Percentiles rank a stretch among this genome's conserved stretches.
These are phyloP conservation scores for Mythimna albipuncta DNA, from an alignment of 2,888 invertebrate species.

Conservation along the genomic window DNA sequence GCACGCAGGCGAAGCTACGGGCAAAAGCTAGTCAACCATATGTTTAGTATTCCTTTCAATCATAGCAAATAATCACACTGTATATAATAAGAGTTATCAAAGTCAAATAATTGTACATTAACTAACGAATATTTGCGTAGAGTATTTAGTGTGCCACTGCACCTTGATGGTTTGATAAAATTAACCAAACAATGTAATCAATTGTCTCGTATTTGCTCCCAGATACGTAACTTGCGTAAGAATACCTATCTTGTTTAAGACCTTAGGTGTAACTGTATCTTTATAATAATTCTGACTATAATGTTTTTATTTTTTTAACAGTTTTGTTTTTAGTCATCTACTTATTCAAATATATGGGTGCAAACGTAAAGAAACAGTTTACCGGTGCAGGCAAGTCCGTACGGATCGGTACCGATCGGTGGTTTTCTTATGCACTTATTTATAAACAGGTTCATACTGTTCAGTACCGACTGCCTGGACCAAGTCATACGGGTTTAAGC, in stretches of 20 bases:
- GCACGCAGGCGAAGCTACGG: too few species aligned
- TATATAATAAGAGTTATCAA: slow-evolving; percentile 69
- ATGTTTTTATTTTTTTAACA: background rate
- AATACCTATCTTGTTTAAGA: slow-evolving; percentile 16
- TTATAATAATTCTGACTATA: slow-evolving; percentile 24
- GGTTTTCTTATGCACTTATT: too few species aligned
- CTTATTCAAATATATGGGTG: background rate
- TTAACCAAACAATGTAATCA: slow-evolving; percentile 68
- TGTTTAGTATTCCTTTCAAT: background rate
- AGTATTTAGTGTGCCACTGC: slow-evolving; percentile 73
- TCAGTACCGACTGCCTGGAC: too few species aligned
- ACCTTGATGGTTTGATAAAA: slow-evolving; percentile 74
- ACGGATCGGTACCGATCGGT: too few species aligned
- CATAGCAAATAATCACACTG: slow-evolving; percentile 45
- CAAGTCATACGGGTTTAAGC: too few species aligned
- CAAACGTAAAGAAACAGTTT: too few species aligned
- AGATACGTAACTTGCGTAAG: slow-evolving; percentile 63
- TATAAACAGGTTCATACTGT: too few species aligned
- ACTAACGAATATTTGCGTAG: slow-evolving; percentile 75
- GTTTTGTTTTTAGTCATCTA: too few species aligned
- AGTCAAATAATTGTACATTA: slow-evolving; percentile 68
- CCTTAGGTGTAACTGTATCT: background rate
- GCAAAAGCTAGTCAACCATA: too few species aligned
- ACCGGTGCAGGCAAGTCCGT: too few species aligned
- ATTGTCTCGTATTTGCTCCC: slow-evolving; percentile 69